phyloP scores from a whole-genome alignment of 2,113 vertebrate genomes.

The Acrocephalus arundinaceus region DNA sequence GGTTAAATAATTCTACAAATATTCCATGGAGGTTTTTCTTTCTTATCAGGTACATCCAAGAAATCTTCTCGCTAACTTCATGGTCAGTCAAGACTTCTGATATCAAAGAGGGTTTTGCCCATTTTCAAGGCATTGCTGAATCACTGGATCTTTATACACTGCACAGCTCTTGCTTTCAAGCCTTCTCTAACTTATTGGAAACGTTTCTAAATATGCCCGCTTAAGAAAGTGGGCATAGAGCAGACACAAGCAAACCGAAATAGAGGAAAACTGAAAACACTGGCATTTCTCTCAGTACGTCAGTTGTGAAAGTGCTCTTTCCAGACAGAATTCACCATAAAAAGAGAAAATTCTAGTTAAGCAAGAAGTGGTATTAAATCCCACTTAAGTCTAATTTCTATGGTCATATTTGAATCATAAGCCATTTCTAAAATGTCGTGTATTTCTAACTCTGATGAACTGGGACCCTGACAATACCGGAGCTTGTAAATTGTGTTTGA shows the following conservation, averaged over 20 bases:
- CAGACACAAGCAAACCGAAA: conserved; percentile 28
- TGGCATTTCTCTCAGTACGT: not conserved
- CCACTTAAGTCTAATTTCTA: not conserved
- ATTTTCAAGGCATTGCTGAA: not conserved
- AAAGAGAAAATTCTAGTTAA: not conserved
- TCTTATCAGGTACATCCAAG: not conserved
- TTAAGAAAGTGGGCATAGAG: not conserved
- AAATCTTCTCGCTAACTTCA: not conserved
- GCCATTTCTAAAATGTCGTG: conserved; percentile 1
- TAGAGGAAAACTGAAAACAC: conserved; percentile 4
- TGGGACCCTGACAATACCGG: not conserved
- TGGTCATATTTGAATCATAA: not conserved
- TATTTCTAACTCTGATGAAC: conserved; percentile 2
- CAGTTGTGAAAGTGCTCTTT: not conserved
- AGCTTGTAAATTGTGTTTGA: not conserved
- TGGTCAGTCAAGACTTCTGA: not conserved
- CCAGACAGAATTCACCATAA: not conserved
- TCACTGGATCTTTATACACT: not conserved
- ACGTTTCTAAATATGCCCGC: not conserved
- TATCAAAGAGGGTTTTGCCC: not conserved
- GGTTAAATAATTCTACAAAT: not conserved
- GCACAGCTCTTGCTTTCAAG: not conserved
- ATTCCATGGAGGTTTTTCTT: not conserved
- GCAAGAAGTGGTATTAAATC: not conserved
- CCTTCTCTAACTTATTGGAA: not conserved